Conservation (phyloP, 2,113 vertebrate species). For the Poeciliopsis turrubarensis region DNA sequence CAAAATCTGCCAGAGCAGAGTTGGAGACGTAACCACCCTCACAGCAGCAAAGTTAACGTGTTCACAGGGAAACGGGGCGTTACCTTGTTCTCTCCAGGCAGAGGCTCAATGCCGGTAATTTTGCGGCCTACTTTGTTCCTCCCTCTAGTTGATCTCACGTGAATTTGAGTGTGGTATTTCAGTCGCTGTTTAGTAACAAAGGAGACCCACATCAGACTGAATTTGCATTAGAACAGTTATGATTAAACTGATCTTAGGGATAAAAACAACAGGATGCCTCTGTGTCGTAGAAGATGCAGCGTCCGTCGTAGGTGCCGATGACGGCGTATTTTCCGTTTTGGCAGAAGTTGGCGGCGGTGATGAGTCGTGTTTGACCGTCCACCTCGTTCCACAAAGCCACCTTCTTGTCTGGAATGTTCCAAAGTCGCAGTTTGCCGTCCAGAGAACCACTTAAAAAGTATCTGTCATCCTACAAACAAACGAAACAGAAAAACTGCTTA, state of each 20-base stretch:
- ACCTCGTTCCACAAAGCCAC: conserved; percentile 99
- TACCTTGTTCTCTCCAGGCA: conserved; percentile 99
- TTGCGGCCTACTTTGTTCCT: conserved; percentile 97
- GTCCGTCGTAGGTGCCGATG: conserved; percentile 96
- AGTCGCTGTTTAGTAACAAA: conserved; percentile 83
- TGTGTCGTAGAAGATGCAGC: conserved; percentile 99
- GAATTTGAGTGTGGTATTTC: conserved; percentile 98
- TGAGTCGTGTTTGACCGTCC: conserved; percentile 95
- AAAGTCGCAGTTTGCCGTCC: conserved; percentile 95
- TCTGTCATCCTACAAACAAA: conserved; percentile 87
- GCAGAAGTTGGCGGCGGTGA: conserved; percentile 99
- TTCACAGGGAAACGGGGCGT: background rate
- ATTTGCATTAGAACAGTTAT: background rate
- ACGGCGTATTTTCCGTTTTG: conserved; percentile 98
- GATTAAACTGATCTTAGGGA: background rate
- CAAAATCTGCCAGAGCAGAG: conserved; percentile 84
- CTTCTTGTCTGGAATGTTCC: conserved; percentile 99
- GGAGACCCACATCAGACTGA: background rate
- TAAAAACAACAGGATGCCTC: conserved; percentile 79
- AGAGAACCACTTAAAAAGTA: conserved; percentile 97
- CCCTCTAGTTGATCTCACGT: conserved; percentile 95
- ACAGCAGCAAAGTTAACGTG: background rate
- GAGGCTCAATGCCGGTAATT: conserved; percentile 97
- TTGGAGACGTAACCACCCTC: background rate
- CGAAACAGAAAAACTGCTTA: too few relatives aligned